Base-by-base conservation (phyloP, 1,140 invertebrate genomes). In the Cydia splendana region DNA sequence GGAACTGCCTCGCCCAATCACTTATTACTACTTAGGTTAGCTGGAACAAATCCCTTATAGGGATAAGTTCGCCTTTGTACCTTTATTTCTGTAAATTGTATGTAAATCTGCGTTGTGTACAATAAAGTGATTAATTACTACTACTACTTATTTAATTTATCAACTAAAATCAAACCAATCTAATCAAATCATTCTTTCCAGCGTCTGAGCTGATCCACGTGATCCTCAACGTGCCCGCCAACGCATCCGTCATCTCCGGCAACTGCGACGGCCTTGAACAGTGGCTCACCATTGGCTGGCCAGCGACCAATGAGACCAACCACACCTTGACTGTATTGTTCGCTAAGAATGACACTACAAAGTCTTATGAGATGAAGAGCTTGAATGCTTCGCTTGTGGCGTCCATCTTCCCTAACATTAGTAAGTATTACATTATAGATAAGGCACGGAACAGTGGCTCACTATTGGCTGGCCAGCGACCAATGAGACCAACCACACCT, bases 151-250 rank as follows among this genome's bases (percentile, higher is more conserved):
- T 28, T 34, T 34, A 34, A 6, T 34, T 34, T 34, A 0, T 34
- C 34, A 34, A 34, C 34, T 34, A 34, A 34, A 34, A 34, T 34
- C 34, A 34, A 34, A 6, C 34, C 34, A 34, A 34, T 34, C 65
- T 30, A 69, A 69, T 28, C 4, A 9, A 7, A 7, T 18, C n/a
- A 13, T 38, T 13, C 24, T 6, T 79, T 80, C 0, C 82, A 87
- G 85, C 80, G 0, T 82, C 86, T 2, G 82, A 74, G 57, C 10
- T 62, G 10, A 24, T 62, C 30, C 77, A 88, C 77, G 83, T 85
- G 30, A n/a, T 82, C 10, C 78, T 95, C 15, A 92, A 94, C 81
- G 78, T 95, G 48, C 94, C 95, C 0, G 77, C 74, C 4, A 92
- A 91, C 77, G 91, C 90, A 30, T 84, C 87, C 0, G 81, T 84